Evolutionary conservation across 2,113 vertebrate species (phyloP).

Genomic region (Podiceps cristatus): DNA sequence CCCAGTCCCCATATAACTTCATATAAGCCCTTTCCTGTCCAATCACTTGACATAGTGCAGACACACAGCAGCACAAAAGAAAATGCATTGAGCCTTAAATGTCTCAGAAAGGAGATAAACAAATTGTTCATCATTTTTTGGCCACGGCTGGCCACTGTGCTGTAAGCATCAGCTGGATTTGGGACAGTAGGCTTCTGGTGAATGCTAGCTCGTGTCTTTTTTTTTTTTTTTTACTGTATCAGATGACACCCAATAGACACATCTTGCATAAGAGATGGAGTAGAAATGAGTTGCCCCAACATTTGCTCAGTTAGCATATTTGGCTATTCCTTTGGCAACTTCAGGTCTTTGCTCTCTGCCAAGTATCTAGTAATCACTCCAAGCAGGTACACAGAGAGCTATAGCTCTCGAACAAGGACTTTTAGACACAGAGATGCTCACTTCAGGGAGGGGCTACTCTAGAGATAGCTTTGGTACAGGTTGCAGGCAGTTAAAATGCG

Average conservation of each 20-base stretch:
- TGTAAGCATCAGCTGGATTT: not conserved
- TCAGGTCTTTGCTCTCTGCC: not conserved
- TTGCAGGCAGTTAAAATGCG: not conserved
- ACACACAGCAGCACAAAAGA: not conserved
- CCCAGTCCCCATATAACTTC: not conserved
- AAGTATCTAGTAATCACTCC: not conserved
- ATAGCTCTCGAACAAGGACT: not conserved
- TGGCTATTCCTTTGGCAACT: not conserved
- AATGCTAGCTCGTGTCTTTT: not conserved
- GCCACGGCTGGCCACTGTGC: not conserved
- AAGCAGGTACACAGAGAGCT: not conserved
- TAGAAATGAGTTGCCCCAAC: not conserved
- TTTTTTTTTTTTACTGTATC: not conserved
- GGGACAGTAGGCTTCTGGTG: not conserved
- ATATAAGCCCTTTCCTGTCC: not conserved
- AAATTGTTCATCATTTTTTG: not conserved
- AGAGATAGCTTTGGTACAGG: not conserved
- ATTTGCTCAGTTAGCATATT: not conserved
- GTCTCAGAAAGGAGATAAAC: not conserved
- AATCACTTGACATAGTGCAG: not conserved
- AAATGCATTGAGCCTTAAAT: not conserved
- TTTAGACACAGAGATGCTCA: not conserved
- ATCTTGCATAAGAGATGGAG: not conserved
- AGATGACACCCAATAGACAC: not conserved
- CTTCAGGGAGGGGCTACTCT: not conserved